Evolutionary conservation across 2,113 vertebrate species (phyloP).

Genomic region (Carassius gibelio): DNA sequence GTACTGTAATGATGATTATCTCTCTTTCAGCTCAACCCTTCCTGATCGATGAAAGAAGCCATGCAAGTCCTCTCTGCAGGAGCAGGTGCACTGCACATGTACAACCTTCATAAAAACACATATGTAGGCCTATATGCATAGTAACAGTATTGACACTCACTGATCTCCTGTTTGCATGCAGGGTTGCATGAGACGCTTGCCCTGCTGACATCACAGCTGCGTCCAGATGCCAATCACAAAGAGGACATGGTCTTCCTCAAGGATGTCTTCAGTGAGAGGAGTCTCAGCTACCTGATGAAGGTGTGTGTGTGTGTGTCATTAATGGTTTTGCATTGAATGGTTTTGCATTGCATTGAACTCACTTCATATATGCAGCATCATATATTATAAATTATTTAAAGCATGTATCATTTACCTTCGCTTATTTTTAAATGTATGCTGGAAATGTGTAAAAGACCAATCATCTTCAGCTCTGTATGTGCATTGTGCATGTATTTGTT

Average conservation of each 20-base stretch:
- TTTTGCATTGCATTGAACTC: background rate
- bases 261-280: conserved; percentile 93
- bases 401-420: background rate
- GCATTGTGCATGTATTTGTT: conserved; percentile 61
- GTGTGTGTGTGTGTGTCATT: conserved; percentile 64
- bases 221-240: conserved; percentile 92
- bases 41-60: conserved; percentile 77
- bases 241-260: conserved; percentile 94
- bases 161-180: conserved; percentile 52
- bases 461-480: conserved; percentile 5
- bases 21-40: conserved; percentile 57
- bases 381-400: background rate
- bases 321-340: background rate
- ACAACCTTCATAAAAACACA: background rate
- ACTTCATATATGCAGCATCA: background rate
- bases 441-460: background rate
- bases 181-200: conserved; percentile 93
- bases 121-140: background rate
- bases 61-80: conserved; percentile 93
- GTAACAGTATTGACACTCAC: background rate
- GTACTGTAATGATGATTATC: background rate
- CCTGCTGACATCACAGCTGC: conserved; percentile 90
- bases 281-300: conserved; percentile 92
- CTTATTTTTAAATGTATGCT: background rate
- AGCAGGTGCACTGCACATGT: conserved; percentile 76